Conservation (phyloP, 2,888 invertebrate genomes). For the Colletes collaris region DNA sequence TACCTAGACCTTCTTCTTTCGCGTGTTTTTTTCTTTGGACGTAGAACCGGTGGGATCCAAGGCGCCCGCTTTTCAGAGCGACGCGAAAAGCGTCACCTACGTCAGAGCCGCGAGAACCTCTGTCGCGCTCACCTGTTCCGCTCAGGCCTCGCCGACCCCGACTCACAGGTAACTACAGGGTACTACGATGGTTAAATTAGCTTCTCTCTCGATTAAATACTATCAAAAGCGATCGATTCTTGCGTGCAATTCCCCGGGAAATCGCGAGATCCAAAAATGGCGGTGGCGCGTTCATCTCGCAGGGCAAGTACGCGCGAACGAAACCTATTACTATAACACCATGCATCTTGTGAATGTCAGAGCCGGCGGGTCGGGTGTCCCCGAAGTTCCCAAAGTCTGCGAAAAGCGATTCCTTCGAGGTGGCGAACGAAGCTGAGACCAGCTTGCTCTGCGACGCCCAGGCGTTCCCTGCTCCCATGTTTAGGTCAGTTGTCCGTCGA, state of each 20-base stretch:
- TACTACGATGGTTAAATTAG: no score
- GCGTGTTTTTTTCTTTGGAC: conserved; percentile 32
- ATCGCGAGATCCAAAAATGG: no score
- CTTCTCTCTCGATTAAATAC: no score
- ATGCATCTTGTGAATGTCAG: conserved; percentile 67
- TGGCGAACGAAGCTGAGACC: conserved; percentile 78
- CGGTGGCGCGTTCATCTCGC: no score
- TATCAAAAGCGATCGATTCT: no score
- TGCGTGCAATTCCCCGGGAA: no score
- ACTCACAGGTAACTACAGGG: conserved; percentile 86
- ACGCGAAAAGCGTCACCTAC: conserved; percentile 83
- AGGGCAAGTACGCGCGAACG: no score
- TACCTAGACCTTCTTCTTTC: conserved; percentile 18
- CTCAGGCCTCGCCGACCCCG: conserved; percentile 89
- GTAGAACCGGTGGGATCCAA: conserved; percentile 86
- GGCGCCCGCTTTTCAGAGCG: conserved; percentile 86
- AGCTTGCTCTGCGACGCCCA: conserved; percentile 80
- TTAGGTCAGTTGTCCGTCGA: conserved; percentile 73
- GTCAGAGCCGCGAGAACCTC: conserved; percentile 82
- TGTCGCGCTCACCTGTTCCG: conserved; percentile 87
- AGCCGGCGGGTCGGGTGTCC: conserved; percentile 80
- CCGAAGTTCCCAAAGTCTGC: conserved; percentile 83
- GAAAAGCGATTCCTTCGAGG: conserved; percentile 82
- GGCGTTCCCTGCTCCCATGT: conserved; percentile 78
- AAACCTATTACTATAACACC: conserved; percentile 7